phyloP scores from a whole-genome alignment of 1,140 invertebrate genomes.

The Zaprionus ghesquierei region DNA sequence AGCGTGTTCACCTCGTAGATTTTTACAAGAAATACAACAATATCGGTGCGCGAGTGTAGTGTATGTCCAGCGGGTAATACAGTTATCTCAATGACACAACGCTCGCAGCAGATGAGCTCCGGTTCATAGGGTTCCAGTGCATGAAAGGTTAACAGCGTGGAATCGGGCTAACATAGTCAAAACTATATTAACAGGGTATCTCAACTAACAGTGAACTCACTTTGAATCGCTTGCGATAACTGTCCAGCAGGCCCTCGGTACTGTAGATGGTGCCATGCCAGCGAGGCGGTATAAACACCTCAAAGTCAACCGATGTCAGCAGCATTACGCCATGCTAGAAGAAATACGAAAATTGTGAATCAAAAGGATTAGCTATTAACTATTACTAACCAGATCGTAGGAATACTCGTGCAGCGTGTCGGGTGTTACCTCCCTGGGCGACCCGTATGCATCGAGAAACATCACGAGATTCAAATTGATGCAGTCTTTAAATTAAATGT shows the following conservation, averaged over 20 bases:
- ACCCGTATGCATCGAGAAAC: slow-evolving; percentile 52
- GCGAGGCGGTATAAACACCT: slow-evolving; percentile 41
- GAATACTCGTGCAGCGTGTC: slow-evolving; percentile 40
- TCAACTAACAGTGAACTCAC: slow-evolving; percentile 8
- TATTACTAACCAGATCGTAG: slow-evolving; percentile 45
- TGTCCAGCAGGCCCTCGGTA: slow-evolving; percentile 42
- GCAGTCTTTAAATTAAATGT: not conserved
- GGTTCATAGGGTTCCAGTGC: slow-evolving; percentile 53
- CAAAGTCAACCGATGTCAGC: slow-evolving; percentile 50
- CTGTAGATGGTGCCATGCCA: slow-evolving; percentile 67
- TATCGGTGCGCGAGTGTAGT: slow-evolving; percentile 39
- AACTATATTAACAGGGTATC: not conserved
- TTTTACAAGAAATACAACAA: slow-evolving; percentile 54
- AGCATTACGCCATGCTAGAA: slow-evolving; percentile 48
- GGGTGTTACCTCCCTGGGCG: slow-evolving; percentile 50
- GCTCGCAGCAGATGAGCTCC: slow-evolving; percentile 55
- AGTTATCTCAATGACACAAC: slow-evolving; percentile 49
- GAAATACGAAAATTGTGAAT: not conserved
- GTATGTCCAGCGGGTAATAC: slow-evolving; percentile 50
- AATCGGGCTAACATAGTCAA: slow-evolving; percentile 37
- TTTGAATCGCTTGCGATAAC: slow-evolving; percentile 45
- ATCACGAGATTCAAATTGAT: slow-evolving; percentile 14
- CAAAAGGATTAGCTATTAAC: not conserved
- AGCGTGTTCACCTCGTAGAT: slow-evolving; percentile 30
- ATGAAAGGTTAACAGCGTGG: slow-evolving; percentile 49